These are phyloP conservation scores for Thermophis baileyi DNA, from an alignment of 2,113 vertebrate genomes.

Conservation along the genomic window DNA sequence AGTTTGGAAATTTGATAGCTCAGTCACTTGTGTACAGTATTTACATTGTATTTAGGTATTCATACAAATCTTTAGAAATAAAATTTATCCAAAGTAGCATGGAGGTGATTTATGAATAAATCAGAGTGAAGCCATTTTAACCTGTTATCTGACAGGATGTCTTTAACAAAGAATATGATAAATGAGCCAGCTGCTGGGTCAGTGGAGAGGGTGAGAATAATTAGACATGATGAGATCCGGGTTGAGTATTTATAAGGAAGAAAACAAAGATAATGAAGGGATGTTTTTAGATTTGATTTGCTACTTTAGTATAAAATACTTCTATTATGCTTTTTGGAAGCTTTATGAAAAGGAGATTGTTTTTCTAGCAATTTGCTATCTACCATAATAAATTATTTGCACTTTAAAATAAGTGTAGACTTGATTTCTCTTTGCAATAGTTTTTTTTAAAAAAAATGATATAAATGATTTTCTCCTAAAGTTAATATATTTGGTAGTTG, in stretches of 20 bases:
- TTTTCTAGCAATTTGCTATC: not conserved
- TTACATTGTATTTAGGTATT: not conserved
- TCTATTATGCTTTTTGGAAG: not conserved
- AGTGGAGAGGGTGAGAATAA: not conserved
- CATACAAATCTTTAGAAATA: not conserved
- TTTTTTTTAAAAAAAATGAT: not conserved
- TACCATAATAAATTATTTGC: not conserved
- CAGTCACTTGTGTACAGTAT: not conserved
- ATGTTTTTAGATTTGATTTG: not conserved
- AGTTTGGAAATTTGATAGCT: not conserved
- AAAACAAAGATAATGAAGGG: not conserved
- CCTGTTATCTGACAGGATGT: not conserved
- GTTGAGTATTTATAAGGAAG: not conserved
- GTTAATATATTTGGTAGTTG: not conserved
- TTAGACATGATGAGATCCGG: not conserved
- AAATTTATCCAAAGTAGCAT: not conserved
- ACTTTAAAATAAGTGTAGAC: not conserved
- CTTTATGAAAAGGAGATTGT: not conserved
- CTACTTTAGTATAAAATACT: not conserved
- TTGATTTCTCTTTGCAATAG: not conserved
- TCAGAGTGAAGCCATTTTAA: not conserved
- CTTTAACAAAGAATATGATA: not conserved
- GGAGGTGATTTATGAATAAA: not conserved
- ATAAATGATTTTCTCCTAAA: not conserved
- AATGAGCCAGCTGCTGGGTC: not conserved